These are phyloP conservation scores for Rhabdornis inornatus DNA, from an alignment of 2,113 vertebrate genomes.

Conservation along the genomic window DNA sequence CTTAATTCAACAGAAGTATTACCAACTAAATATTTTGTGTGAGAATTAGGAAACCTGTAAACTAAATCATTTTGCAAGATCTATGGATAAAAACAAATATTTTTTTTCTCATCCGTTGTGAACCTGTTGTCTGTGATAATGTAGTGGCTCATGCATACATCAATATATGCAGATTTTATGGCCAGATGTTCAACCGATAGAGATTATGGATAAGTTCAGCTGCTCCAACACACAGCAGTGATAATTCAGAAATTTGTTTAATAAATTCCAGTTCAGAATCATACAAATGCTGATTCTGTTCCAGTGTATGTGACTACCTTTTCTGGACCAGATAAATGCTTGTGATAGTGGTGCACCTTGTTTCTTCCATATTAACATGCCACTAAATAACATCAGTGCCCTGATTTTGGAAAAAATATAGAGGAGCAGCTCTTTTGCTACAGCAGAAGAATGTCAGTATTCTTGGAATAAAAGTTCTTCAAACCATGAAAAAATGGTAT, in stretches of 20 bases:
- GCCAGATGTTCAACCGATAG: background rate
- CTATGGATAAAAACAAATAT: background rate
- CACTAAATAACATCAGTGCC: accelerated
- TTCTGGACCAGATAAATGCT: background rate
- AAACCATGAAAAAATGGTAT: background rate
- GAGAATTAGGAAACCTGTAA: background rate
- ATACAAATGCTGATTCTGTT: background rate
- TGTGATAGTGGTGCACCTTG: background rate
- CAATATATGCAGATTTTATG: background rate
- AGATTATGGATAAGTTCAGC: background rate
- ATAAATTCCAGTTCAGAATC: background rate
- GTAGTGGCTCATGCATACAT: background rate
- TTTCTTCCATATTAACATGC: background rate
- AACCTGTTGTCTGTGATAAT: background rate
- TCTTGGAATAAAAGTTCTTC: background rate
- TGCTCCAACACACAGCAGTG: background rate
- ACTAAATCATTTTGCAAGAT: background rate
- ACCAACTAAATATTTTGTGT: background rate
- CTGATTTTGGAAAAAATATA: background rate
- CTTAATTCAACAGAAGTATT: background rate
- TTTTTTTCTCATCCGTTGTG: background rate
- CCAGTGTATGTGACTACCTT: background rate
- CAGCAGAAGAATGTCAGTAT: background rate
- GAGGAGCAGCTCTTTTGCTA: background rate
- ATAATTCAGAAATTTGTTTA: background rate